Conservation (phyloP, 2,797 vertebrate species). For the Gymnodraco acuticeps region DNA sequence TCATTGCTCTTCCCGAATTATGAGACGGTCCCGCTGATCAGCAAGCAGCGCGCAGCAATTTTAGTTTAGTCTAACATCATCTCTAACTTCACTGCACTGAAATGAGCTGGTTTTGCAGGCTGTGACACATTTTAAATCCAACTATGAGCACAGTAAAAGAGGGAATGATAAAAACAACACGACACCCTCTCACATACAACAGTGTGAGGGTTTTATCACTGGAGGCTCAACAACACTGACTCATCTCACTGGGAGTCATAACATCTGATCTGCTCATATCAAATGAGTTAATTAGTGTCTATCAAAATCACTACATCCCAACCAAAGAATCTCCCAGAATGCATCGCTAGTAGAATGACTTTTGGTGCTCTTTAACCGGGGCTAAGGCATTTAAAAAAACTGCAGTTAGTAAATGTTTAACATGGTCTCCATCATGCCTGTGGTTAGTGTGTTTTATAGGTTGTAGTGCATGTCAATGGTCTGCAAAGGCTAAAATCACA, state of each 20-base stretch:
- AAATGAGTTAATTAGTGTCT: constrained; percentile 23
- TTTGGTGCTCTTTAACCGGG: background rate
- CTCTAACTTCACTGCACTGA: background rate
- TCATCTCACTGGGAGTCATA: background rate
- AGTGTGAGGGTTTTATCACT: background rate
- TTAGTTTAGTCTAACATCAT: background rate
- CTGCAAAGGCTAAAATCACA: no score
- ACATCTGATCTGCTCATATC: constrained; percentile 4
- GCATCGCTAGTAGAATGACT: background rate
- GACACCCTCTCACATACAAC: background rate
- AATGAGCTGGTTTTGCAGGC: background rate
- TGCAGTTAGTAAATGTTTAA: background rate
- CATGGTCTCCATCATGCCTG: no score
- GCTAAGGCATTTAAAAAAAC: background rate
- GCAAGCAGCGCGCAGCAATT: constrained; percentile 5
- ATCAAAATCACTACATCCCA: constrained; percentile 7
- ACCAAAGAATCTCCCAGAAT: background rate
- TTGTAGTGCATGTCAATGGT: no score
- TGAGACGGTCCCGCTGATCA: constrained; percentile 32
- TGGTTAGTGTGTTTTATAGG: no score
- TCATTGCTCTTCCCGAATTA: constrained; percentile 30
- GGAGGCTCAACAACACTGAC: background rate
- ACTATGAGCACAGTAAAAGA: background rate
- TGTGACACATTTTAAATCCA: background rate
- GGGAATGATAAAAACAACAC: constrained; percentile 14